Base-by-base conservation (phyloP, 1,140 invertebrate species). In the Apolygus lucorum region DNA sequence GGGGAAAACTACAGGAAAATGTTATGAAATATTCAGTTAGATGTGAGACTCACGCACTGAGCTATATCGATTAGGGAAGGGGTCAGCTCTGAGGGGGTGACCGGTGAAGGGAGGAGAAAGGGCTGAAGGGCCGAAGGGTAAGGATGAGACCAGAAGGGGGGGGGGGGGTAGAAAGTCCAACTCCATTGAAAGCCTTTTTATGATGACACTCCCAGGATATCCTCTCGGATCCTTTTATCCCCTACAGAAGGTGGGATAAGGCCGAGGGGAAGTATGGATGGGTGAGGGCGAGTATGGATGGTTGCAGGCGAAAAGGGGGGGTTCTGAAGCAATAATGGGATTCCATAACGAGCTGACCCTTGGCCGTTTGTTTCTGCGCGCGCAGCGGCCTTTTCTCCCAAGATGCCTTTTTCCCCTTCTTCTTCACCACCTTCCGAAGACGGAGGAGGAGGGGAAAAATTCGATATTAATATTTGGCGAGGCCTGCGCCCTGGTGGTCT, bases 121-220 rank as follows among this genome's bases (percentile, higher is more conserved):
- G 62, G 62, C 34, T 66, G 28, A 34, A 13, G n/a, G 64, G 64
- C 13, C 1, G 64, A 28, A n/a, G 26, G n/a, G 64, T 2, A 26
- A 28, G 28, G 28, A 66, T 29, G n/a, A 29, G 17, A 28, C 22
- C 26, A 34, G 25, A 29, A 26, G 26, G 22, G 26, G 24, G 21
- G n/a, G n/a, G 29, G n/a, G 27, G 29, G 28, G n/a, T 17, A 27
- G 27, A 63, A 34, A 66, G 64, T 28, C 27, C 25, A 8, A 42
- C 27, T 66, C 64, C 64, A 66, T 66, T 66, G 64, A 66, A 66
- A 66, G 64, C 64, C 64, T 66, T 66, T 66, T 66, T 66, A 66
- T 66, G 64, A 66, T 66, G 64, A 66, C 64, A 66, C 64, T 66
- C 64, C 64, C 64, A 66, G 64, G 64, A 66, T 66, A 66, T 66